phyloP scores from a whole-genome alignment of 2,888 invertebrate species.

The Coenonympha glycerion region DNA sequence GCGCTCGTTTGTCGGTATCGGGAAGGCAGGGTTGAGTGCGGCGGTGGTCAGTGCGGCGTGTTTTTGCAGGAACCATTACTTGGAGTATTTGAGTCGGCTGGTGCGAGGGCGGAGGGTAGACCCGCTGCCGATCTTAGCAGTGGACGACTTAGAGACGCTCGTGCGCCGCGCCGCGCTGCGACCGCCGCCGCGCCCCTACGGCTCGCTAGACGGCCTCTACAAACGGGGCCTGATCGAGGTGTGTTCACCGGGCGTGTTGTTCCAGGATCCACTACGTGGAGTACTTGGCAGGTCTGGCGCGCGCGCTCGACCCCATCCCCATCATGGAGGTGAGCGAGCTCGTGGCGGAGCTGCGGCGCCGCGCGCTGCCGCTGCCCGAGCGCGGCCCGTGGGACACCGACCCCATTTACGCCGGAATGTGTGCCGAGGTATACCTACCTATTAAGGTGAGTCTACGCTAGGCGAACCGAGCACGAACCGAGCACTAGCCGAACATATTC shows the following conservation, averaged over 20 bases:
- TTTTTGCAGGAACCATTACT: constrained; percentile 87
- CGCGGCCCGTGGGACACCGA: constrained; percentile 88
- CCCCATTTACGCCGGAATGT: constrained; percentile 87
- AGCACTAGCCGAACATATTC: too few species aligned
- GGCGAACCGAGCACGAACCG: too few species aligned
- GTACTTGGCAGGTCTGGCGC: constrained; percentile 92
- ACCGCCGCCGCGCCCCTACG: constrained; percentile 85
- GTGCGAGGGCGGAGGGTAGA: constrained; percentile 84
- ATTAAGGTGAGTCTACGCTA: too few species aligned
- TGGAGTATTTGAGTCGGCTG: constrained; percentile 89
- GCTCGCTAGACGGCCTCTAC: constrained; percentile 80
- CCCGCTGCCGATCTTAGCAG: constrained; percentile 83
- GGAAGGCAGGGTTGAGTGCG: constrained; percentile 20
- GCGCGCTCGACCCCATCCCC: constrained; percentile 90
- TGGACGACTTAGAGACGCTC: constrained; percentile 88
- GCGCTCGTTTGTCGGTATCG: neutral
- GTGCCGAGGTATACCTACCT: constrained; percentile 81
- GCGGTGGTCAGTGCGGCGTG: constrained; percentile 51
- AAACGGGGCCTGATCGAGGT: constrained; percentile 80
- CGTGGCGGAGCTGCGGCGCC: constrained; percentile 88
- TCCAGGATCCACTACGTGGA: constrained; percentile 95
- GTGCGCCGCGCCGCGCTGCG: constrained; percentile 83
- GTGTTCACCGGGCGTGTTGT: constrained; percentile 47
- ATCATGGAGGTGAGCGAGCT: constrained; percentile 92
- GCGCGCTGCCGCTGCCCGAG: constrained; percentile 88